Percentiles rank a stretch among this genome's conserved stretches.
phyloP scores from a whole-genome alignment of 2,888 invertebrate species.

The Drosophila affinis region DNA sequence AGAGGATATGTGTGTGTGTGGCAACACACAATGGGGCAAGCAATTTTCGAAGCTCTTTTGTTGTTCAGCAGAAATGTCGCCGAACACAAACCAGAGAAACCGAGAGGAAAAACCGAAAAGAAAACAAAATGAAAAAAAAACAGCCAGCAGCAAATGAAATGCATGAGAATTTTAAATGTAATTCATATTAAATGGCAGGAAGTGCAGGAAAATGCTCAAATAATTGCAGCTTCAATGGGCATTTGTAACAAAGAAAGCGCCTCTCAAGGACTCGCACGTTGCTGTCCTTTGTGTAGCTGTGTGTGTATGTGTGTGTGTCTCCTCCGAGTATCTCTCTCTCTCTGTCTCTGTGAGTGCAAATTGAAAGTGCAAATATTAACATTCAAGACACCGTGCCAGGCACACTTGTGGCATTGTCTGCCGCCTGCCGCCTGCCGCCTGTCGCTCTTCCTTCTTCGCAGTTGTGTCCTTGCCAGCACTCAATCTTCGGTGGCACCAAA shows the following conservation, averaged over 20 bases:
- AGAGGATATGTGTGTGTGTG: conserved; percentile 19
- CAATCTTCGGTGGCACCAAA: conserved; percentile 11
- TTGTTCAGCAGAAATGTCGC: conserved; percentile 29
- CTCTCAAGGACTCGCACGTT: conserved; percentile 27
- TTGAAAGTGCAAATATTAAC: conserved; percentile 75
- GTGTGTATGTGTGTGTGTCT: neutral
- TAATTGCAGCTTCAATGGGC: conserved; percentile 56
- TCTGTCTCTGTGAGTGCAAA: conserved; percentile 46
- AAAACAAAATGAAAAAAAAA: conserved; percentile 40
- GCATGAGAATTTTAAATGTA: conserved; percentile 68
- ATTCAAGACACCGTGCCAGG: conserved; percentile 61
- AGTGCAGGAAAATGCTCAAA: conserved; percentile 57
- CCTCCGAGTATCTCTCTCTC: conserved; percentile 4
- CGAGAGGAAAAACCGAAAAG: conserved; percentile 1
- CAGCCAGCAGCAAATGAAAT: conserved; percentile 36
- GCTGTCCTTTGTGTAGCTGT: neutral
- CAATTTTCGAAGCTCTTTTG: conserved; percentile 18
- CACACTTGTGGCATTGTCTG: conserved; percentile 62
- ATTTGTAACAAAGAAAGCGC: conserved; percentile 32
- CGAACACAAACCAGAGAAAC: neutral
- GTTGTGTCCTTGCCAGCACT: conserved; percentile 35
- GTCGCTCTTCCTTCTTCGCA: conserved; percentile 8
- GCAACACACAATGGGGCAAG: conserved; percentile 18
- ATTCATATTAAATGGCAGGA: conserved; percentile 72
- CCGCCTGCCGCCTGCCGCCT: neutral